Conservation (phyloP, 2,888 invertebrate species). For the Lithophane semibrunnea region DNA sequence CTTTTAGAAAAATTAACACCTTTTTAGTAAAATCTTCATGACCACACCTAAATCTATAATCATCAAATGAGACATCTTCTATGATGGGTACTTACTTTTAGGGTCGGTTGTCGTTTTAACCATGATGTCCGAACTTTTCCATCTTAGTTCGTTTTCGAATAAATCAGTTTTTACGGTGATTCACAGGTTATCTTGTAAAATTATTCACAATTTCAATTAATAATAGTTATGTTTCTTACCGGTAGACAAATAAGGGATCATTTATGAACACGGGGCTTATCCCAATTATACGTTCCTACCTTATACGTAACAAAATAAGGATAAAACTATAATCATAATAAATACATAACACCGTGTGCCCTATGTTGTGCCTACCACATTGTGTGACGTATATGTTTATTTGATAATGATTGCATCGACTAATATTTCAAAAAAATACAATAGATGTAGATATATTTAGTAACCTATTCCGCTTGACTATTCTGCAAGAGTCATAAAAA, state of each 20-base stretch:
- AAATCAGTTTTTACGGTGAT: background rate
- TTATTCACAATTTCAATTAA: no score
- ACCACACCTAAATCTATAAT: background rate
- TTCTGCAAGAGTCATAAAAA: no score
- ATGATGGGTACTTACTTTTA: background rate
- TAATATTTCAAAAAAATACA: no score
- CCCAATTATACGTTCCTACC: background rate
- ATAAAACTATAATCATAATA: background rate
- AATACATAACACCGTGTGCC: background rate
- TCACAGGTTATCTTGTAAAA: background rate
- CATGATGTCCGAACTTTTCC: background rate
- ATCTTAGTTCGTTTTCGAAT: background rate
- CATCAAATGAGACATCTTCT: background rate
- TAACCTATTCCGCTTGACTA: no score
- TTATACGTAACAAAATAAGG: conserved; percentile 26
- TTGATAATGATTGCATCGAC: no score
- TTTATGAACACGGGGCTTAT: background rate
- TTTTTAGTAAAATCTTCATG: background rate
- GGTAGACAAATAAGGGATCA: background rate
- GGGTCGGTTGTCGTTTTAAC: background rate
- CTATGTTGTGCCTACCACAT: background rate
- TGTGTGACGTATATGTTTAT: conserved; percentile 18
- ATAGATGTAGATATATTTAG: no score
- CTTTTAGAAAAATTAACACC: background rate
- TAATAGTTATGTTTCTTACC: background rate